Percentiles rank a stretch among this genome's conserved stretches.
Evolutionary conservation across 2,113 vertebrate species (phyloP).

Genomic region (Cardinalis cardinalis): DNA sequence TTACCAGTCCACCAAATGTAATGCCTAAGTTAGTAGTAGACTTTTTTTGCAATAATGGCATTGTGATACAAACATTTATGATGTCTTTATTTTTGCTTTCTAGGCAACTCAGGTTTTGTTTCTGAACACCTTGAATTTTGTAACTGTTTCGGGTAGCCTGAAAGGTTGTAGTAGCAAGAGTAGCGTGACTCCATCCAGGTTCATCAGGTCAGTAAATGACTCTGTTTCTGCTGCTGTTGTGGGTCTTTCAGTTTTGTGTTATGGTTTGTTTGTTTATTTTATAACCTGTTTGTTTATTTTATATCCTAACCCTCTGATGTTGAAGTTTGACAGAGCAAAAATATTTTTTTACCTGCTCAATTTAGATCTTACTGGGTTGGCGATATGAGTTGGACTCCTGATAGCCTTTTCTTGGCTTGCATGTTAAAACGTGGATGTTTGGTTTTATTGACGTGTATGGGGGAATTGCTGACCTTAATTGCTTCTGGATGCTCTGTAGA

Average conservation of each 20-base stretch:
- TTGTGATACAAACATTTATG: neutral
- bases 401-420: conserved; percentile 88
- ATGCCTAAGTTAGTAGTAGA: neutral
- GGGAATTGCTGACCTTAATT: conserved; percentile 83
- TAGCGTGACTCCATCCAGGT: conserved; percentile 74
- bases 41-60: neutral
- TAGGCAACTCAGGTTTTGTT: conserved; percentile 91
- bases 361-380: conserved; percentile 93
- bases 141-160: conserved; percentile 79
- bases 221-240: neutral
- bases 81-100: neutral
- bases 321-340: neutral
- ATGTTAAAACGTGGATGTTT: conserved; percentile 91
- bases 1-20: neutral
- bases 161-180: conserved; percentile 89
- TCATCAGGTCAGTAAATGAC: conserved; percentile 78
- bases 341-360: neutral
- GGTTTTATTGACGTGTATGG: conserved; percentile 84
- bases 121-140: conserved; percentile 86
- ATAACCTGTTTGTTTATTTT: neutral
- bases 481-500: conserved; percentile 89
- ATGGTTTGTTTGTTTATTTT: neutral
- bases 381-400: conserved; percentile 86
- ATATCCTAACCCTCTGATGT: neutral
- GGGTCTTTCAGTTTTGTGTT: neutral